Base-by-base conservation (phyloP, 2,888 invertebrate genomes). In the Drosophila algonquin region DNA sequence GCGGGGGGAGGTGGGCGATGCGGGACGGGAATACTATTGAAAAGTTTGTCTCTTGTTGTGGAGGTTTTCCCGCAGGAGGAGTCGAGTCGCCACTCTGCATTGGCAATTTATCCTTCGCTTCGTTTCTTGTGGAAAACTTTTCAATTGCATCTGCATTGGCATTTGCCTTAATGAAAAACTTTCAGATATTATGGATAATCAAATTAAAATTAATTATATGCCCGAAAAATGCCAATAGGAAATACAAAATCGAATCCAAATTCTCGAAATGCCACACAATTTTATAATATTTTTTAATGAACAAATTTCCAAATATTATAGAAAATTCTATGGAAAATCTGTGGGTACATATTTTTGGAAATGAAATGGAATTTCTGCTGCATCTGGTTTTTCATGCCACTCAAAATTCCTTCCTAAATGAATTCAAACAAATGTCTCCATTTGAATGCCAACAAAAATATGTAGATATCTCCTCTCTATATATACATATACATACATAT, bases 41-140 rank as follows among this genome's bases (percentile, higher is more conserved):
- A 81, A 81, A 81, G 64, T 81, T 81, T 87, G 58, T 67, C 82
- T 76, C 81, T 76, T 68, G 67, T 57, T 74, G 21, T 65, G 46
- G 44, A 45, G 74, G 55, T 55, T 58, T 58, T 67, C 50, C 54
- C 44, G 18, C 18, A 6, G 30, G 30, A 30, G 54, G 55, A 68
- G 51, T 69, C 21, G 21, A 18, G 18, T 3, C 53, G 65, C 65
- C 54, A 65, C 65, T 72, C 75, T 58, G 67, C 72, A 74, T 74
- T 72, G 75, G 75, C 75, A 72, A 72, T 72, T 72, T 72, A 72
- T 72, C 72, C 75, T 54, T 65, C 75, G 67, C 48, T 72, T 72
- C 58, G 67, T 55, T 72, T 72, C 58, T 74, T 74, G 47, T 55
- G 67, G 50, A 73, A 74, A 65, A 59, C 65, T 74, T 72, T 74